phyloP scores from a whole-genome alignment of 2,113 vertebrate species.

The Trinectes maculatus region DNA sequence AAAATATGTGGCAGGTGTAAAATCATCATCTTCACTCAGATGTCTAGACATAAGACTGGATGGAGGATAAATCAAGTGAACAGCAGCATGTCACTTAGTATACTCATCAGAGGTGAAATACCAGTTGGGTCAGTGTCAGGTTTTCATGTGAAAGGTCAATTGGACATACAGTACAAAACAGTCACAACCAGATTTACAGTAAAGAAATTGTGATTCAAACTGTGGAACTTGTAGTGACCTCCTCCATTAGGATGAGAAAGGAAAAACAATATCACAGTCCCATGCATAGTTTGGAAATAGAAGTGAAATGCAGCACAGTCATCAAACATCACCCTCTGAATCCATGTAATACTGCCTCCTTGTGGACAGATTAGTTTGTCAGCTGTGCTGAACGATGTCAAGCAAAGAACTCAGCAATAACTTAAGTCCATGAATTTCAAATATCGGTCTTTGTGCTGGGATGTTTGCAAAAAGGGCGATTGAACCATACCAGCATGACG shows the following conservation, averaged over 20 bases:
- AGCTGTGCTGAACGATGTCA: not conserved
- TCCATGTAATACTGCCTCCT: slow-evolving; percentile 43
- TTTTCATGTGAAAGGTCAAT: slow-evolving; percentile 17
- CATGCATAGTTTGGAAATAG: slow-evolving; percentile 38
- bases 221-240: too few species aligned
- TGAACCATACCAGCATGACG: slow-evolving; percentile 10
- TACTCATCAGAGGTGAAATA: not conserved
- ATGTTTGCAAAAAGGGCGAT: too few species aligned
- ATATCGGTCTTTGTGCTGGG: not conserved
- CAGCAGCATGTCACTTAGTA: slow-evolving; percentile 17
- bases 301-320: slow-evolving; percentile 17
- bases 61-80: slow-evolving; percentile 23
- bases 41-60: slow-evolving; percentile 24
- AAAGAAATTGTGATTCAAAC: too few species aligned
- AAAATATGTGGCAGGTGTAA: slow-evolving; percentile 65
- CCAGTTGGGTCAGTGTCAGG: not conserved
- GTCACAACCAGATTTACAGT: slow-evolving; percentile 34
- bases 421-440: not conserved
- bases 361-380: slow-evolving; percentile 43
- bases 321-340: not conserved
- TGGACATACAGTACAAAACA: slow-evolving; percentile 28
- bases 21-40: slow-evolving; percentile 50
- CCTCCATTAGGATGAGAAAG: slow-evolving; percentile 7
- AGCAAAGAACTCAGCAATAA: not conserved
- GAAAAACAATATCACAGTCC: not conserved